phyloP scores from a whole-genome alignment of 35 echinoderm and acorn worm species.

The Apostichopus californicus region DNA sequence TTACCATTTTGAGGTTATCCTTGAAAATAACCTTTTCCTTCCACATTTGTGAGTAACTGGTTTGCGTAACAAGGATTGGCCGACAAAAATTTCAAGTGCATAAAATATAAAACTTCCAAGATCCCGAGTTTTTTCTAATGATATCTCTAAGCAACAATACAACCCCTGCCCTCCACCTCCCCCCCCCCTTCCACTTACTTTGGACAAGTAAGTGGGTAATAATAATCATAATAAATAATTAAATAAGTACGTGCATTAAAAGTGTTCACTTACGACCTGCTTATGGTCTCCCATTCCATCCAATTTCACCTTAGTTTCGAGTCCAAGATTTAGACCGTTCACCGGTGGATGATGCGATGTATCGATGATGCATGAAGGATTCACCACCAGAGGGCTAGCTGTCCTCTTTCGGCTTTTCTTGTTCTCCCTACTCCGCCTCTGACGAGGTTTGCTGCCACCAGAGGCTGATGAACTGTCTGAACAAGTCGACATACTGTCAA shows the following conservation, averaged over 20 bases:
- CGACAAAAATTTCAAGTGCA: no score
- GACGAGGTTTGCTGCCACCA: constrained; percentile 59
- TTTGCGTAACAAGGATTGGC: no score
- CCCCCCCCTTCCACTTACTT: no score
- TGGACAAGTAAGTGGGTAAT: no score
- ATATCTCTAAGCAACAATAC: no score
- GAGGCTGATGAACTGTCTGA: constrained; percentile 85
- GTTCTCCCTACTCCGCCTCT: constrained; percentile 68
- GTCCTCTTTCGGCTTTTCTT: constrained; percentile 63
- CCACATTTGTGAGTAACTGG: no score
- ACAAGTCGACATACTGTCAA: constrained; percentile 91
- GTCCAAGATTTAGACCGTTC: constrained; percentile 29
- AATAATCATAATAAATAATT: no score
- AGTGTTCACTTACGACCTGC: constrained; percentile 47
- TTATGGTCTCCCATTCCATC: constrained; percentile 60
- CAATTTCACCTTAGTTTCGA: constrained; percentile 57
- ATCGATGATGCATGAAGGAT: not conserved
- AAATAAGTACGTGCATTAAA: not conserved
- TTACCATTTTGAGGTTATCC: no score
- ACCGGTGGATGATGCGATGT: constrained; percentile 9
- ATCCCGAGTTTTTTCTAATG: no score
- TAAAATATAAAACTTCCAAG: no score
- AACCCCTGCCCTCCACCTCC: no score
- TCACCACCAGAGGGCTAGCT: constrained; percentile 29
- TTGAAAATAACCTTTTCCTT: no score